Evolutionary conservation across 2,888 invertebrate species (phyloP).

Genomic region (Hydropsyche betteni): DNA sequence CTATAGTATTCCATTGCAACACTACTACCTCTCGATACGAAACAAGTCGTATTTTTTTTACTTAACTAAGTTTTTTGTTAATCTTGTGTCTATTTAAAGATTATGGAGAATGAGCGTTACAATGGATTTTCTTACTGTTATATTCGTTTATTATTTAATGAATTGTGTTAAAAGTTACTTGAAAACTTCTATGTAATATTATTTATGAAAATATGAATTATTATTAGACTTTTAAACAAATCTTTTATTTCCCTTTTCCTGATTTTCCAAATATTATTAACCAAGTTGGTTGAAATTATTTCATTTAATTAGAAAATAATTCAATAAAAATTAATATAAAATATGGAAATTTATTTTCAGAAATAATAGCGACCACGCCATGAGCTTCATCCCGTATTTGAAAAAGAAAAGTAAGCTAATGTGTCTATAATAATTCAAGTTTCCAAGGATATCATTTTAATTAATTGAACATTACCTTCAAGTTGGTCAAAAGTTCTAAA

Average conservation of each 20-base stretch:
- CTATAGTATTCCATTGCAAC: constrained; percentile 47
- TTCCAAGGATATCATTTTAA: no score
- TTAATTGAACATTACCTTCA: no score
- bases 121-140: constrained; percentile 32
- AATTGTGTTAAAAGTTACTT: constrained; percentile 32
- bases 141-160: constrained; percentile 28
- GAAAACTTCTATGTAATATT: constrained; percentile 26
- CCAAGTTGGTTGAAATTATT: no score
- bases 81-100: constrained; percentile 21
- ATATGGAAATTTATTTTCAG: no score
- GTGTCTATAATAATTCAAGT: no score
- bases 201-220: constrained; percentile 19
- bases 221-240: constrained; percentile 22
- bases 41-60: constrained; percentile 17
- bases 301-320: no score
- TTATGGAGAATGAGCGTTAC: constrained; percentile 20
- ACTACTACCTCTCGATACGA: constrained; percentile 43
- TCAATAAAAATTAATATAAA: no score
- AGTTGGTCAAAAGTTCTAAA: no score
- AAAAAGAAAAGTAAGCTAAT: no score
- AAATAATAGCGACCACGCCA: no score
- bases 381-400: no score
- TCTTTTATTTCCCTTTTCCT: not conserved
- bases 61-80: constrained; percentile 21
- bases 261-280: not conserved